Percentiles rank a stretch among this genome's conserved stretches.
These are phyloP conservation scores for Scaptomyza caliginosa DNA, from an alignment of 2,888 invertebrate species.

Conservation along the genomic window DNA sequence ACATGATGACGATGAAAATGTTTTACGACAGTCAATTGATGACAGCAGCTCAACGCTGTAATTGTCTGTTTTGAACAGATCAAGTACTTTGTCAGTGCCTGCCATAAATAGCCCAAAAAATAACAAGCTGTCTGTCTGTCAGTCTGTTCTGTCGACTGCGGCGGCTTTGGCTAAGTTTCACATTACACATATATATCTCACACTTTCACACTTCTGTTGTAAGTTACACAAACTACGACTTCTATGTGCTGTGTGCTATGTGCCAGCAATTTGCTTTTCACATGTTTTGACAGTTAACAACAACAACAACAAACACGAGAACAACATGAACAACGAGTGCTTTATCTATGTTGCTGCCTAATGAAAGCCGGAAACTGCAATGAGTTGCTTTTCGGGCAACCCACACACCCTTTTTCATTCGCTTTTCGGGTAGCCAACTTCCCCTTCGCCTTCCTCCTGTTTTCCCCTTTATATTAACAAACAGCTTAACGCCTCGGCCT, in stretches of 20 bases:
- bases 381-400: neutral
- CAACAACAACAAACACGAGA: neutral
- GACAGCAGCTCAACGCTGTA: conserved; percentile 7
- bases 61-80: conserved; percentile 17
- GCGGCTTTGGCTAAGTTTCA: neutral
- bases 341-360: conserved; percentile 4
- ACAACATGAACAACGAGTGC: conserved; percentile 1
- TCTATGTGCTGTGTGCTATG: neutral
- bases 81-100: conserved; percentile 6
- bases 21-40: conserved; percentile 7
- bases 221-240: conserved; percentile 1
- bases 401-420: neutral
- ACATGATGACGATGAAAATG: neutral
- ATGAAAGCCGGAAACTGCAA: conserved; percentile 6
- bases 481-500: conserved; percentile 19
- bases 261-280: conserved; percentile 17
- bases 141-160: neutral
- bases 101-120: conserved; percentile 7
- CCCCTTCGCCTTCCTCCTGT: neutral
- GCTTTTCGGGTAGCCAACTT: no score
- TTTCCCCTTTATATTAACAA: conserved; percentile 23
- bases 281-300: conserved; percentile 18
- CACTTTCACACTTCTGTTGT: conserved; percentile 2
- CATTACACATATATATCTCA: neutral
- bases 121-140: neutral